phyloP scores from a whole-genome alignment of 1,140 invertebrate genomes.

The Potamilus streckersoni region DNA sequence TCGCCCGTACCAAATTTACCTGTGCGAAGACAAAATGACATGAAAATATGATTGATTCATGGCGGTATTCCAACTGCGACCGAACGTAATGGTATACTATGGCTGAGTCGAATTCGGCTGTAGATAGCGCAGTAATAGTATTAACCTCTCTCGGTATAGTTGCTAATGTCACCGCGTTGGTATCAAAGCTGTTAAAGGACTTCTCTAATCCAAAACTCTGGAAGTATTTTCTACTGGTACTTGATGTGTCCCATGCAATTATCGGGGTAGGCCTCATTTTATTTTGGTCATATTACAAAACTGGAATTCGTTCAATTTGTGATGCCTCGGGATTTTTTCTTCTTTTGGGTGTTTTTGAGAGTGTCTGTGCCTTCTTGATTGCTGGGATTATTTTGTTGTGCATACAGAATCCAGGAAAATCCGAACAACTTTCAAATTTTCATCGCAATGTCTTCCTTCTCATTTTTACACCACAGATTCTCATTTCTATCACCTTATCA shows the following conservation, averaged over 20 bases:
- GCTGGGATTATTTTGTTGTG: constrained; percentile 24
- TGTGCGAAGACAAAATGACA: no score
- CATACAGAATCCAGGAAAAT: constrained; percentile 29
- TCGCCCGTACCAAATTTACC: no score
- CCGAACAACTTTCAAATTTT: constrained; percentile 19
- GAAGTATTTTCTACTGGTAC: constrained; percentile 34
- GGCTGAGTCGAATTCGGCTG: no score
- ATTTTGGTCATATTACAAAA: constrained; percentile 17
- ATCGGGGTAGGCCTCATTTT: constrained; percentile 33
- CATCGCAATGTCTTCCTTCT: constrained; percentile 27
- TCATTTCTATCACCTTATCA: constrained; percentile 21
- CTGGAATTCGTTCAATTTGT: constrained; percentile 6
- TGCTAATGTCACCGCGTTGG: constrained; percentile 10
- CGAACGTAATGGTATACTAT: no score
- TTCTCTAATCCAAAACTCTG: constrained; percentile 41
- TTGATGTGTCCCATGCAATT: constrained; percentile 28
- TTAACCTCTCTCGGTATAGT: constrained; percentile 8
- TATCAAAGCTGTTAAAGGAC: constrained; percentile 27
- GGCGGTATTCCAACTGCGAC: no score
- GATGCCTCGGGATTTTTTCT: constrained; percentile 38
- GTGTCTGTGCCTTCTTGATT: constrained; percentile 13
- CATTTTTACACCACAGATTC: constrained; percentile 38
- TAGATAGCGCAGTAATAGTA: constrained; percentile 14
- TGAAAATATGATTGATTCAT: no score
- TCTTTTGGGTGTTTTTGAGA: constrained; percentile 32